phyloP scores from a whole-genome alignment of 2,888 invertebrate species.

The Plagodis dolabraria region DNA sequence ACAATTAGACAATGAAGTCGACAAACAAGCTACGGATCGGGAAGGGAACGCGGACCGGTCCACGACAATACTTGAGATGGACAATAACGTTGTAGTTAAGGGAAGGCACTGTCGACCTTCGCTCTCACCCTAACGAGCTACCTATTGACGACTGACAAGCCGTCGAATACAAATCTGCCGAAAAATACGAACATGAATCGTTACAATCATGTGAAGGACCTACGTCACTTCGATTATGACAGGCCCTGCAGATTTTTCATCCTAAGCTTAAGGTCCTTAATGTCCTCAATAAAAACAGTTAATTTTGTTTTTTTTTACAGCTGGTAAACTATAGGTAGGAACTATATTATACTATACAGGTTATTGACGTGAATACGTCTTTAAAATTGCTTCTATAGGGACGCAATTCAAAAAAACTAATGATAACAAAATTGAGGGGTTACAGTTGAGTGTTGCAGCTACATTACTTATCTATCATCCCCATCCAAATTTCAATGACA shows the following conservation, averaged over 20 bases:
- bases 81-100: constrained; percentile 65
- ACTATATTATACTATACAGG: too few species aligned
- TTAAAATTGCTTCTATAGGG: too few species aligned
- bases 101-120: constrained; percentile 50
- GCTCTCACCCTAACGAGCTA: constrained; percentile 58
- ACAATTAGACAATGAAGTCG: constrained; percentile 55
- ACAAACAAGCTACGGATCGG: constrained; percentile 53
- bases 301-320: too few species aligned
- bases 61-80: constrained; percentile 58
- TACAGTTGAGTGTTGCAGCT: too few species aligned
- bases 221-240: constrained; percentile 68
- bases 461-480: too few species aligned
- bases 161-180: constrained; percentile 57
- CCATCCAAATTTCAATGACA: too few species aligned
- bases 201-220: constrained; percentile 62
- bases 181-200: constrained; percentile 58
- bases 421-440: too few species aligned
- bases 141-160: constrained; percentile 62
- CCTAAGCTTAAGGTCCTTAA: neutral
- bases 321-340: too few species aligned
- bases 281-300: too few species aligned
- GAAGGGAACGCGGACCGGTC: constrained; percentile 65
- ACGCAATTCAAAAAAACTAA: too few species aligned
- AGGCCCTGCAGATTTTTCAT: constrained; percentile 33
- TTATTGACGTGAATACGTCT: too few species aligned